A percentile compares a stretch with the other conserved stretches of the same genome.
Evolutionary conservation across 2,113 vertebrate genomes (phyloP).

Genomic region (Cervus canadensis): DNA sequence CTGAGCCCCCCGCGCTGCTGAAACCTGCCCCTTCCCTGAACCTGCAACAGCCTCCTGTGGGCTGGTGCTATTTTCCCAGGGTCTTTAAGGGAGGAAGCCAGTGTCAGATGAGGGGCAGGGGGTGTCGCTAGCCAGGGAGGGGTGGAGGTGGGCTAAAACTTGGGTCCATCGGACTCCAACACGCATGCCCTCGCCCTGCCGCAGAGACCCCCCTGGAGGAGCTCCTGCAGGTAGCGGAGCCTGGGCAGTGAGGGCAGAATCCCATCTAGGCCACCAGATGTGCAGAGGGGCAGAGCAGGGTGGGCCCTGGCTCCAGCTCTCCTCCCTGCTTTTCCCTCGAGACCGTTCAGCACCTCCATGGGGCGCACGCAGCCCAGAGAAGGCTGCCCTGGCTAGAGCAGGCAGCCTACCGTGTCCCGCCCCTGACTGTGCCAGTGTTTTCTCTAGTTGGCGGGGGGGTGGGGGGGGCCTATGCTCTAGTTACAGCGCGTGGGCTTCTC

Average conservation of each 20-base stretch:
- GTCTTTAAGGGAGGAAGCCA: neutral
- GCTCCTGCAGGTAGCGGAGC: neutral
- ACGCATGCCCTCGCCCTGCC: neutral
- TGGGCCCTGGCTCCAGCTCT: neutral
- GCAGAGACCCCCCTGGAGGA: neutral
- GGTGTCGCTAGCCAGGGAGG: neutral
- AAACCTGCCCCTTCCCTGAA: neutral
- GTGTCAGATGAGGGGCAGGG: neutral
- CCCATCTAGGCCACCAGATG: neutral
- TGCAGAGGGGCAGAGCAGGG: rapidly evolving
- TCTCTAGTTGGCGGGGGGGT: rapidly evolving
- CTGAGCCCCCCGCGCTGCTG: neutral
- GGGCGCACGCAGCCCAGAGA: neutral
- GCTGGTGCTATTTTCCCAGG: neutral
- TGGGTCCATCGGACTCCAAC: neutral
- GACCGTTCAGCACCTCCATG: neutral
- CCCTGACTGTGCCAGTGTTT: neutral
- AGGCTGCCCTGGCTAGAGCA: neutral
- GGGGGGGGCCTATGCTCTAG: rapidly evolving
- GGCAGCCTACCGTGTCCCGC: rapidly evolving
- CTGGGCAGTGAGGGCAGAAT: neutral
- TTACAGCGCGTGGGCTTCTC: neutral
- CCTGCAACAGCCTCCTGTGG: neutral
- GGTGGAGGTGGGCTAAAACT: neutral
- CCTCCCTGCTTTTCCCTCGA: neutral